These are phyloP conservation scores for Muntiacus reevesi DNA, from an alignment of 2,113 vertebrate species.

Conservation along the genomic window DNA sequence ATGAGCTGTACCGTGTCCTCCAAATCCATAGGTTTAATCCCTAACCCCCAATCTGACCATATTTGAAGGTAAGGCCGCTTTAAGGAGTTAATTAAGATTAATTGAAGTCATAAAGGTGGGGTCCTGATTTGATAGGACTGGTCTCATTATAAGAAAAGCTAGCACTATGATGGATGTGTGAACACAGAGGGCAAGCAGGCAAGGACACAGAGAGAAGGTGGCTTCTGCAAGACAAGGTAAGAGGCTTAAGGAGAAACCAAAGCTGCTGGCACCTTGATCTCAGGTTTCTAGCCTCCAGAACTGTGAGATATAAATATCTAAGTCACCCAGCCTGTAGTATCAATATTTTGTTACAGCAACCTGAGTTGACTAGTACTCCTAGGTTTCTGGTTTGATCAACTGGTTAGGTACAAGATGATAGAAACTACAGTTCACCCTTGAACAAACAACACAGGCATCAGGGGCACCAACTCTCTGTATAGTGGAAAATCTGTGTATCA, in stretches of 20 bases:
- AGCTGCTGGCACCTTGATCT: neutral
- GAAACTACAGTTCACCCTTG: neutral
- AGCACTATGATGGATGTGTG: neutral
- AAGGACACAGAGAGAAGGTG: neutral
- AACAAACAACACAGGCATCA: neutral
- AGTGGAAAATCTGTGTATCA: neutral
- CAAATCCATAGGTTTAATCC: neutral
- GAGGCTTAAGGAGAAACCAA: neutral
- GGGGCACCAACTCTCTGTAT: neutral
- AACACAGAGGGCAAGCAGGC: neutral
- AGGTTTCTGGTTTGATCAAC: conserved; percentile 1
- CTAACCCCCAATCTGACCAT: neutral
- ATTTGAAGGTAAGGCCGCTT: neutral
- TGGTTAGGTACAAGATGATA: neutral
- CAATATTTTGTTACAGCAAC: neutral
- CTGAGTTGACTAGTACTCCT: neutral
- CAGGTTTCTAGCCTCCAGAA: neutral
- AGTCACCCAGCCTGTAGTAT: neutral
- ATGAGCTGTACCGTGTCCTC: neutral
- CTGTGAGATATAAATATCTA: neutral
- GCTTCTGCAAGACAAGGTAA: neutral
- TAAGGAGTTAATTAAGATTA: neutral
- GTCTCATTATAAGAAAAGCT: neutral
- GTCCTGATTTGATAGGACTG: neutral
- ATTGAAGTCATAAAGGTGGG: neutral